Evolutionary conservation across 2,113 vertebrate species (phyloP).

Genomic region (Scatophagus argus): DNA sequence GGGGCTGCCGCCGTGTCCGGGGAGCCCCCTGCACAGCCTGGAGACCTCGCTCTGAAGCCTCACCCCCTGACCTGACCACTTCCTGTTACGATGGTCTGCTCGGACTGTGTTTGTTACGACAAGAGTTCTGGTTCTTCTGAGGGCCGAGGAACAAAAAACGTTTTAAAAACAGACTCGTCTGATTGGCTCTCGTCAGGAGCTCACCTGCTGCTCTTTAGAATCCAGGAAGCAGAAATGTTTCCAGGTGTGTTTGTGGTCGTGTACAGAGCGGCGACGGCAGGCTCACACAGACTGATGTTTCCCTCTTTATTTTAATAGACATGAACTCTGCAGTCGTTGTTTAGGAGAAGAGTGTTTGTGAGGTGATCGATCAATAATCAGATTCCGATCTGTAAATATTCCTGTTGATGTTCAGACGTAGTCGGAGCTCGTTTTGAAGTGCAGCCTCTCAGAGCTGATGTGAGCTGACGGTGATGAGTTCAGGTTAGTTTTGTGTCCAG

Average conservation of each 20-base stretch:
- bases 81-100: neutral
- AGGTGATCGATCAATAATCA: constrained; percentile 43
- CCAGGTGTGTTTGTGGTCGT: constrained; percentile 30
- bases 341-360: constrained; percentile 65
- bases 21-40: constrained; percentile 98
- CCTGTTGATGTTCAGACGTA: constrained; percentile 80
- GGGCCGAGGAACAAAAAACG: neutral
- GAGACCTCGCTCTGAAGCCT: constrained; percentile 95
- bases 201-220: constrained; percentile 33
- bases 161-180: constrained; percentile 45
- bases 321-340: constrained; percentile 58
- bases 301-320: constrained; percentile 31
- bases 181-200: constrained; percentile 22
- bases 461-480: constrained; percentile 85
- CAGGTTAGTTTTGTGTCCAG: constrained; percentile 36
- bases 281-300: constrained; percentile 37
- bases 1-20: constrained; percentile 89
- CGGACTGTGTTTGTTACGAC: neutral
- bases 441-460: constrained; percentile 20
- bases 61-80: neutral
- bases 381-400: constrained; percentile 64
- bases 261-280: neutral
- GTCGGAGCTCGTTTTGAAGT: constrained; percentile 85
- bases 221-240: constrained; percentile 26
- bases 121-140: constrained; percentile 16